Base-by-base conservation (phyloP, 2,113 vertebrate genomes). In the Psettodes erumei region DNA sequence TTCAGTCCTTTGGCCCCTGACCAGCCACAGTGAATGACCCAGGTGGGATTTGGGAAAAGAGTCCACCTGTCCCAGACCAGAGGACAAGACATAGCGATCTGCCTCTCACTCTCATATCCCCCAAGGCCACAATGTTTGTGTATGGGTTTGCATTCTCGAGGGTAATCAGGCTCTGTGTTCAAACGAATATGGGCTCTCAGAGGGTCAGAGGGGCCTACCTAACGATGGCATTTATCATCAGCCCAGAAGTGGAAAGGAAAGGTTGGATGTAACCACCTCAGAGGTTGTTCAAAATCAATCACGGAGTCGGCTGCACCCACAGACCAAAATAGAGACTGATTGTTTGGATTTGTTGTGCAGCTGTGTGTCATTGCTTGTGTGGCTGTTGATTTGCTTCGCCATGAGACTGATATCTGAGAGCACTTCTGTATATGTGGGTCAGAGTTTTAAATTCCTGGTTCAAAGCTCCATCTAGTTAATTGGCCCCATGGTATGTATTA, bases 121-220 rank as follows among this genome's bases (percentile, higher is more conserved):
- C 42, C n/a, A 70, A 80, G 82, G 63, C 58, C 19, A 48, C 15
- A 51, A 7, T 64, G 54, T 62, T 42, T 80, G 77, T 60, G 54
- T 48, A n/a, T 58, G 48, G 47, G 71, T 51, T 4, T 66, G 69
- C 53, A 63, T 84, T 75, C 85, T 87, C 55, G 3, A 23, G 58
- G 68, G 84, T 81, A 92, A 86, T 90, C 88, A 86, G 75, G 54
- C 80, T 82, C 47, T 77, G 63, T 85, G 76, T 87, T 89, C 69
- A 65, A 79, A 63, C 71, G 84, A 60, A 81, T 76, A 66, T 75
- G 54, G 72, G 75, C 72, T 81, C 75, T 62, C 3, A 5, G 50
- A 43, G 78, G 84, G 83, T 82, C 76, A 54, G 45, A 56, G 75
- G 75, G 81, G 66, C 54, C 63, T 69, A 86, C 74, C 87, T 90